Base-by-base conservation (phyloP, 2,113 vertebrate genomes). In the Antennarius striatus region DNA sequence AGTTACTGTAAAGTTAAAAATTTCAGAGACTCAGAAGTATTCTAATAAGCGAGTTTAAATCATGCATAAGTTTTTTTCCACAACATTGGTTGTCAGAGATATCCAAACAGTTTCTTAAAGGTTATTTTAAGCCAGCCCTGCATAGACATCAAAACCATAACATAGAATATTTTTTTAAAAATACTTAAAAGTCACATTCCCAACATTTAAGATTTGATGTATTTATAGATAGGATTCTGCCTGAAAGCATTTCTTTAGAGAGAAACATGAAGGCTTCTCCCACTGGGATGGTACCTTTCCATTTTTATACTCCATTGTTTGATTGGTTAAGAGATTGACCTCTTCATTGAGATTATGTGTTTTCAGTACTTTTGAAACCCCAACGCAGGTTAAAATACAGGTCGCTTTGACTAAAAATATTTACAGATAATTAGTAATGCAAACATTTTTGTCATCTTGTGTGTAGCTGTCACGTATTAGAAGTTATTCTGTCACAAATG, bases 151-250 rank as follows among this genome's bases (percentile, higher is more conserved):
- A 68, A 77, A 80, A 74, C 51, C 62, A 73, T 63, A 73, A 47
- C 56, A 66, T 81, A 72, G 28, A 60, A 75, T 77, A 73, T 84
- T 71, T 80, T 10, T 54, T 62, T 39, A 55, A 55, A 69, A 40
- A 4, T 14, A 3, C 51, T 56, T 54, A 75, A 76, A 73, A 86
- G 66, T 77, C 47, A 28, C 57, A 71, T 10, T 30, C 78, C 76
- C 68, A 63, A 67, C 39, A 70, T 82, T 79, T 84, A 80, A 56
- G 55, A 68, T 78, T 74, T 71, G 71, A 80, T 86, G 75, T 54
- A 87, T 85, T 80, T 90, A 90, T 85, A 88, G 89, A 90, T 88
- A 89, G 81, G 76, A 46, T 75, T 66, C 60, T 67, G 63, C 73
- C 58, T 79, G 56, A 73, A 59, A 62, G 54, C 1, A 10, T 71